Evolutionary conservation across 2,113 vertebrate genomes (phyloP).

Genomic region (Hipposideros armiger): DNA sequence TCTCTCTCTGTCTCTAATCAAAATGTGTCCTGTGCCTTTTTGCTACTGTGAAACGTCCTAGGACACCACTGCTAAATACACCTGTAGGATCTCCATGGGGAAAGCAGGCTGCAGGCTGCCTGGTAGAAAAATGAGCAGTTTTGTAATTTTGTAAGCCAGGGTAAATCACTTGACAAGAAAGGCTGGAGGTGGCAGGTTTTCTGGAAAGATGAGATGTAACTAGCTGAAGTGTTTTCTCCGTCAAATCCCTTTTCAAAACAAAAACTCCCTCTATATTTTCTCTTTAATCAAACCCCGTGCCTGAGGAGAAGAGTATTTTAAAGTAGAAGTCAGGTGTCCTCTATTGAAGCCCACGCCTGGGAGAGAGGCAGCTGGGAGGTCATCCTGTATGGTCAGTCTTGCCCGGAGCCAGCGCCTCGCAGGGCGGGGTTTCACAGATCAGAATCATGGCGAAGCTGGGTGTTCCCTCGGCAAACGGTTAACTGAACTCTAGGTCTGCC

Average conservation of each 20-base stretch:
- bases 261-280: not conserved
- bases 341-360: too few species aligned
- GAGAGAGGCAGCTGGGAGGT: too few species aligned
- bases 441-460: fast-evolving
- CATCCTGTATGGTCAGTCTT: fast-evolving
- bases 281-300: not conserved
- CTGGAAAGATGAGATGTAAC: not conserved
- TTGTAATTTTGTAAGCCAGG: not conserved
- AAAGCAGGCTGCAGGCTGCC: not conserved
- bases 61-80: not conserved
- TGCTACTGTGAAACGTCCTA: not conserved
- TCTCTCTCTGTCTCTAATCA: not conserved
- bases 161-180: not conserved
- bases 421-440: fast-evolving
- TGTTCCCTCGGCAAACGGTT: not conserved
- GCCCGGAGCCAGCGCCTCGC: fast-evolving
- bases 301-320: not conserved
- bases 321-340: not conserved
- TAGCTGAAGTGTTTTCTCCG: not conserved
- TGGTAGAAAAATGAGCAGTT: not conserved
- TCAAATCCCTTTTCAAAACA: conserved; percentile 13
- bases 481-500: fast-evolving
- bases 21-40: not conserved
- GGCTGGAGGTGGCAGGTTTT: not conserved
- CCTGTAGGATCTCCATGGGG: not conserved